Base-by-base conservation (phyloP, 2,888 invertebrate genomes). In the Dolichopus griseipennis region DNA sequence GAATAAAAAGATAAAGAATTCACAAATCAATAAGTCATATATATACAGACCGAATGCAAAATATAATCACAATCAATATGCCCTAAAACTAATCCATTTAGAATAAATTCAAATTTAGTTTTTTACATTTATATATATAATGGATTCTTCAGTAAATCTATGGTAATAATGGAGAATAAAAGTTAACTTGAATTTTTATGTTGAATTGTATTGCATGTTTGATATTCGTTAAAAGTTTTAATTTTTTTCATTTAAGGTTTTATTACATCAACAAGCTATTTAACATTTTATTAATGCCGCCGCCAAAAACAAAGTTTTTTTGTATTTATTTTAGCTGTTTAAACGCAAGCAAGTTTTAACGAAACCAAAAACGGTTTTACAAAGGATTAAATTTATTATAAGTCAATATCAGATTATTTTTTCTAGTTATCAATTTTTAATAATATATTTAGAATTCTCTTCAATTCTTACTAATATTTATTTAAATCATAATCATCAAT, bases 241-340 rank as follows among this genome's bases (percentile, higher is more conserved):
- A 4, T 6, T 52, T 52, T 52, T 52, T 52, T 1, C 52, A 52
- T 52, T 52, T 52, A 52, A 15, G 1, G 18, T 52, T 52, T 52
- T 52, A 52, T 52, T 18, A 52, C 52, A 52, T 52, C 52, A 52
- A 52, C 52, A 52, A 52, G 52, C 52, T n/a, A 52, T 52, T 52
- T 52, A 52, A 52, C 18, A 52, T 52, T 52, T 18, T 52, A 52
- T 52, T 15, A 18, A 52, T 52, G 52, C 18, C 52, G 52, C 18
- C 52, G 52, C 52, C 18, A 52, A 52, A 4, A 52, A 27, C 27
- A 27, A 27, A 4, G 27, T 2, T 27, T 27, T 27, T 27, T 27
- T 27, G 27, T 27, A 4, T 27, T 27, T 27, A 27, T 27, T 27
- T 5, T 27, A 27, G 27, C 27, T 27, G 5, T n/a, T n/a, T n/a